phyloP scores from a whole-genome alignment of 2,888 invertebrate genomes.

The Apodemia zela region DNA sequence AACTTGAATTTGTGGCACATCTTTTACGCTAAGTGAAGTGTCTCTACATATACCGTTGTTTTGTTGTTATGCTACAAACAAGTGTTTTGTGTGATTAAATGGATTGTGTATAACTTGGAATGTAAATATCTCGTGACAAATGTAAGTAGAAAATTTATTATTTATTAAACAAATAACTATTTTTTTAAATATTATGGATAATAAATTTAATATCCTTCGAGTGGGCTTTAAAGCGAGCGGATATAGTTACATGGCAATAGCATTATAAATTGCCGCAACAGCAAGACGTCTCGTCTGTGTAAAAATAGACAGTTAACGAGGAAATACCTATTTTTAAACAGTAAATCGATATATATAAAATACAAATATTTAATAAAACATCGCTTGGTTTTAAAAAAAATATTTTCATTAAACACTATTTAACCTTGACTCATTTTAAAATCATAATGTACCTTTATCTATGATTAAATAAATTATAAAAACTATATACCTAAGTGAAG shows the following conservation, averaged over 20 bases:
- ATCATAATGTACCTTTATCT: too few species aligned
- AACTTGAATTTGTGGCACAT: constrained; percentile 49
- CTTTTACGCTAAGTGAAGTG: constrained; percentile 56
- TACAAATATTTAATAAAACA: too few species aligned
- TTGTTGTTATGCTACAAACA: constrained; percentile 54
- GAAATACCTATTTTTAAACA: background rate
- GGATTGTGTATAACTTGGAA: constrained; percentile 67
- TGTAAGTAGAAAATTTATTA: constrained; percentile 49
- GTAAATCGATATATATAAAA: background rate
- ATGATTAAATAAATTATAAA: too few species aligned
- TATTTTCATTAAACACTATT: background rate
- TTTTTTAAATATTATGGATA: background rate
- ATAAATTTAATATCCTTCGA: background rate
- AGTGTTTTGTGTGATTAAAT: constrained; percentile 61
- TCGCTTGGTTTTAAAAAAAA: too few species aligned
- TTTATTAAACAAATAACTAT: background rate
- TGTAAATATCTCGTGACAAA: constrained; percentile 57
- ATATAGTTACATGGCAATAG: constrained; percentile 2
- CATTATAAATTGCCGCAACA: background rate
- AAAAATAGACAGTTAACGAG: constrained; percentile 10
- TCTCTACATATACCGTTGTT: constrained; percentile 42
- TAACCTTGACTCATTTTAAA: too few species aligned
- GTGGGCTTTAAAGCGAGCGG: background rate
- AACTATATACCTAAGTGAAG: too few species aligned
- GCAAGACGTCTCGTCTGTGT: background rate